Evolutionary conservation across 2,113 vertebrate genomes (phyloP), one percentile per base, ranked within the genome.

Genomic region (Labrus mixtus): DNA sequence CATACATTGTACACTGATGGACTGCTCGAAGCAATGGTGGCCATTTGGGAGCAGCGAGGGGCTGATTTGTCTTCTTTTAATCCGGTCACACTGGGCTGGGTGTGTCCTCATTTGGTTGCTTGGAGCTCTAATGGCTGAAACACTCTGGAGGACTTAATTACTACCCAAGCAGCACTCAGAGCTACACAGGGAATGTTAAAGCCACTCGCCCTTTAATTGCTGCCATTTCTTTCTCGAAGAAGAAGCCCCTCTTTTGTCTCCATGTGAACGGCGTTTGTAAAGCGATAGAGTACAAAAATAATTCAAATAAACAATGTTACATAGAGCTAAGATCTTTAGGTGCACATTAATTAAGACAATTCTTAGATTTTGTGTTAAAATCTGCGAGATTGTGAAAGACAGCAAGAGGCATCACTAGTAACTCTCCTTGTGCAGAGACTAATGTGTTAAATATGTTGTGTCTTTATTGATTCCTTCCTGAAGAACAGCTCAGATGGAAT

Each of bases 111-210:
- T 72, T 88, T 64, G 62, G 70, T 76, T 56, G 48, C 62, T 87
- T n/a, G 17, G 50, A 74, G 72, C 68, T 68, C 61, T 88, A 82
- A 87, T 83, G 74, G 82, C 75, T 68, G 71, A 67, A 70, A 68
- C 78, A 74, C 82, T 83, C 83, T 82, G 73, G 68, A 88, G 85
- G 73, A 84, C 74, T 85, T 91, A 86, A 91, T 90, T 91, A 88
- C 76, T 37, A 87, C 51, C 73, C 78, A 55, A 74, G 68, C 78
- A 68, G 68, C 19, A 8, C 74, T 88, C 66, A 54, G 73, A 81
- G 67, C 76, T 76, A 68, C 19, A 6, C 74, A 72, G 46, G 59
- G 68, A 79, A 86, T 75, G 73, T 89, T 84, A 79, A 81, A 90
- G 87, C 69, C 77, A 73, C 82, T 90, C 67, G 61, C 70, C 63